Percentiles rank a stretch among this genome's conserved stretches.
phyloP scores from a whole-genome alignment of 2,888 invertebrate species.

The Archips crataeganus region DNA sequence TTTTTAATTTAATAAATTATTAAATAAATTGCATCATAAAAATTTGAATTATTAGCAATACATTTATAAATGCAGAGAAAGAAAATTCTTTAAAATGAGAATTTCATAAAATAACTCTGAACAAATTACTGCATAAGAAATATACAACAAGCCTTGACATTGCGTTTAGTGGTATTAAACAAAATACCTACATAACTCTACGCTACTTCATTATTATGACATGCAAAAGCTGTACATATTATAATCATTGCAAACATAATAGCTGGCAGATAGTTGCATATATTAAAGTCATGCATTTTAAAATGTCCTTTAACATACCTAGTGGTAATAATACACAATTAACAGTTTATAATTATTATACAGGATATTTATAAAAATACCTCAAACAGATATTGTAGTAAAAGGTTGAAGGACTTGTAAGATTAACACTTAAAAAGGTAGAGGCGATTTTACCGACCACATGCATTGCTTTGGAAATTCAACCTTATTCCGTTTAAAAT shows the following conservation, averaged over 20 bases:
- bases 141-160: no score
- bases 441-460: no score
- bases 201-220: not conserved
- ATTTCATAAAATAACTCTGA: no score
- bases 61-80: no score
- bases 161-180: not conserved
- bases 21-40: not conserved
- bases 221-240: slow-evolving; percentile 13
- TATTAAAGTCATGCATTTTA: not conserved
- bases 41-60: not conserved
- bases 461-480: no score
- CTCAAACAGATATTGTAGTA: not conserved
- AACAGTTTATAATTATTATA: not conserved
- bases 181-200: not conserved
- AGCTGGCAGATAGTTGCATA: not conserved
- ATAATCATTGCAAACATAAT: slow-evolving; percentile 28
- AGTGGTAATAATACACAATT: slow-evolving; percentile 3
- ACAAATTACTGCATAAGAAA: no score
- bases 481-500: no score
- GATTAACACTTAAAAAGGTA: no score
- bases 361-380: not conserved
- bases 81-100: no score
- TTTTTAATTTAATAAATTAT: not conserved
- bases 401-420: not conserved
- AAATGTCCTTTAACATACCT: slow-evolving; percentile 16